phyloP scores from a whole-genome alignment of 92 coral and sea anemone species.

The Palythoa grandis region DNA sequence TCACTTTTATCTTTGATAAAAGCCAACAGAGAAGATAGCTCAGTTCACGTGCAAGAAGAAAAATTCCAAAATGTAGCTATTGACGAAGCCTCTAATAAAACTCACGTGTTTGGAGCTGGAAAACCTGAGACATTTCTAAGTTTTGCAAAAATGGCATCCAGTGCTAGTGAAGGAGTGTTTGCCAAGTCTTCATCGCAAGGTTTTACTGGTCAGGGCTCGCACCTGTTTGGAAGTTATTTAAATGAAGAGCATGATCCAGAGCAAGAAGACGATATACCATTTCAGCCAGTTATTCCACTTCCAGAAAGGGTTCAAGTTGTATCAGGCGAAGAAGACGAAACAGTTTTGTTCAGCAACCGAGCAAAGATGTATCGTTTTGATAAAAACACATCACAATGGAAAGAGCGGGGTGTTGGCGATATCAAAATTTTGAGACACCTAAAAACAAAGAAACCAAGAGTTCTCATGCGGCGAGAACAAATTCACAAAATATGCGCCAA shows the following conservation, averaged over 20 bases:
- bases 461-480: slow-evolving; percentile 83
- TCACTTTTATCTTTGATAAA: not conserved
- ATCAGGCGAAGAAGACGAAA: slow-evolving; percentile 78
- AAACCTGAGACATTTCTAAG: slow-evolving; percentile 48
- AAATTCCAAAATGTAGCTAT: not conserved
- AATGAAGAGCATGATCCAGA: slow-evolving; percentile 45
- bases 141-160: slow-evolving; percentile 54
- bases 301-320: slow-evolving; percentile 59
- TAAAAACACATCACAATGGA: slow-evolving; percentile 60
- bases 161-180: slow-evolving; percentile 34
- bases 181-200: slow-evolving; percentile 23
- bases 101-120: slow-evolving; percentile 61
- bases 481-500: slow-evolving; percentile 80
- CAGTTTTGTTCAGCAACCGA: slow-evolving; percentile 62
- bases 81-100: not conserved
- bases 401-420: slow-evolving; percentile 79
- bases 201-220: slow-evolving; percentile 71
- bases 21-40: not conserved
- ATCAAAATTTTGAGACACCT: slow-evolving; percentile 65
- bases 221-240: slow-evolving; percentile 47
- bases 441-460: slow-evolving; percentile 50
- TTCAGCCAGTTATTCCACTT: slow-evolving; percentile 60
- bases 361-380: slow-evolving; percentile 76
- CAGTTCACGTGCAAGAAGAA: not conserved
- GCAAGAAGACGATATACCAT: slow-evolving; percentile 56